These are phyloP conservation scores for Anadara kagoshimensis DNA, from an alignment of 1,140 invertebrate species.

Conservation along the genomic window DNA sequence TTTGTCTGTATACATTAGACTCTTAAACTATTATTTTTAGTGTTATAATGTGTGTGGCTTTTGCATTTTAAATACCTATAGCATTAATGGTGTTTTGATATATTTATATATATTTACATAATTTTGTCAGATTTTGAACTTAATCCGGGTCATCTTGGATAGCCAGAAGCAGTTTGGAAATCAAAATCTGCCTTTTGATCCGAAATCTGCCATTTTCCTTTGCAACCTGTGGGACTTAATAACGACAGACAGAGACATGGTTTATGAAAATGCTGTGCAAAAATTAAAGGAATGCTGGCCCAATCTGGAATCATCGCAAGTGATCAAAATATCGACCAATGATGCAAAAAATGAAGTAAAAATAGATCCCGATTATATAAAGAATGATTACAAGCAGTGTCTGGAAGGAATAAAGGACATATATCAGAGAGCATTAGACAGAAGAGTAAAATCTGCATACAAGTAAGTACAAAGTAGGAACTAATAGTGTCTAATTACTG, in stretches of 20 bases:
- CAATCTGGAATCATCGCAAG: slow-evolving; percentile 41
- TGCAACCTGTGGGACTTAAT: slow-evolving; percentile 61
- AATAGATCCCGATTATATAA: slow-evolving; percentile 43
- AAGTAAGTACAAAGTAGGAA: slow-evolving; percentile 38
- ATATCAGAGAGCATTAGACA: slow-evolving; percentile 33
- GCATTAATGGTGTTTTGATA: no score
- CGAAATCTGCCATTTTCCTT: slow-evolving; percentile 55
- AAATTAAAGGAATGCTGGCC: slow-evolving; percentile 55
- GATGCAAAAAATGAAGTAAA: slow-evolving; percentile 35
- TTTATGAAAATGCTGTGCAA: slow-evolving; percentile 44
- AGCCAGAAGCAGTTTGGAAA: no score
- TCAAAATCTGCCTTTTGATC: slow-evolving; percentile 32
- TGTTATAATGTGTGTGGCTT: no score
- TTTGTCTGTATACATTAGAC: no score
- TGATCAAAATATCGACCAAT: slow-evolving; percentile 46
- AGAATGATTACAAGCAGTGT: slow-evolving; percentile 34
- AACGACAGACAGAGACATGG: slow-evolving; percentile 27
- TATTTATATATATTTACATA: no score
- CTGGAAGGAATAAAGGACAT: slow-evolving; percentile 41
- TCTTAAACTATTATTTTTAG: no score
- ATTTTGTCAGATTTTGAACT: no score
- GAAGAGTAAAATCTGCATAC: slow-evolving; percentile 47
- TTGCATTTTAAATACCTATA: no score
- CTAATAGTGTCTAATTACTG: neutral
- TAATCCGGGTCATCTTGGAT: no score